Percentiles rank a stretch among this genome's conserved stretches.
phyloP scores from a whole-genome alignment of 1,140 invertebrate species.

The Drosophila carrolli region DNA sequence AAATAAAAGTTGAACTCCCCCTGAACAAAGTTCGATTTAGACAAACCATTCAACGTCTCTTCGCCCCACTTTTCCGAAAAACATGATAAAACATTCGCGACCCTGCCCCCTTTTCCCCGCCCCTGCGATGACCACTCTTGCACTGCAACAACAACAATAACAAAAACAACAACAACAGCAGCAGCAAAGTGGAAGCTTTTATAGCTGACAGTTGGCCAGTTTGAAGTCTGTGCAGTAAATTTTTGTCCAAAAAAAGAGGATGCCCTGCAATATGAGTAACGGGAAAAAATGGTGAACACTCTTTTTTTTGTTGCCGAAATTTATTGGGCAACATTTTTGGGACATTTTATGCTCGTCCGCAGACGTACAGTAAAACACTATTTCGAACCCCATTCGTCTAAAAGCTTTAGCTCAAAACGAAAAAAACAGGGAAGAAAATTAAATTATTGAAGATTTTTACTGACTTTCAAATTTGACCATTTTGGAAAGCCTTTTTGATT shows the following conservation, averaged over 20 bases:
- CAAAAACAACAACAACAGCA: neutral
- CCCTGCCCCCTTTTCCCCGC: slow-evolving; percentile 8
- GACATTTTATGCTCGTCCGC: slow-evolving; percentile 45
- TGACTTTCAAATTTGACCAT: neutral
- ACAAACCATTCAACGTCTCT: slow-evolving; percentile 34
- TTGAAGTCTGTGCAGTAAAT: slow-evolving; percentile 60
- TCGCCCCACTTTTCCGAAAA: neutral
- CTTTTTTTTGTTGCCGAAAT: slow-evolving; percentile 40
- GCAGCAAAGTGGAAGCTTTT: slow-evolving; percentile 53
- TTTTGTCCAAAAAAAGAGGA: slow-evolving; percentile 11
- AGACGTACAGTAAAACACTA: slow-evolving; percentile 13
- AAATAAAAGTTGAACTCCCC: slow-evolving; percentile 26
- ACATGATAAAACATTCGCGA: slow-evolving; percentile 58
- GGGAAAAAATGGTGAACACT: slow-evolving; percentile 17
- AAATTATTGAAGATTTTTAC: neutral
- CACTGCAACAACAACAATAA: slow-evolving; percentile 6
- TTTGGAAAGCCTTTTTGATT: neutral
- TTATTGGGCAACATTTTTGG: slow-evolving; percentile 62
- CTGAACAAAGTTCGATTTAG: slow-evolving; percentile 38
- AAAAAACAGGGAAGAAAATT: neutral
- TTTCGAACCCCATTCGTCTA: neutral
- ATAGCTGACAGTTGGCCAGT: slow-evolving; percentile 51
- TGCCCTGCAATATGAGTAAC: slow-evolving; percentile 29
- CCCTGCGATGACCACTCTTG: slow-evolving; percentile 27
- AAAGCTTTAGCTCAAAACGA: neutral